A percentile compares a stretch with the other conserved stretches of the same genome.
Conservation (phyloP, 2,888 invertebrate species). For the Synanthedon myopaeformis region DNA sequence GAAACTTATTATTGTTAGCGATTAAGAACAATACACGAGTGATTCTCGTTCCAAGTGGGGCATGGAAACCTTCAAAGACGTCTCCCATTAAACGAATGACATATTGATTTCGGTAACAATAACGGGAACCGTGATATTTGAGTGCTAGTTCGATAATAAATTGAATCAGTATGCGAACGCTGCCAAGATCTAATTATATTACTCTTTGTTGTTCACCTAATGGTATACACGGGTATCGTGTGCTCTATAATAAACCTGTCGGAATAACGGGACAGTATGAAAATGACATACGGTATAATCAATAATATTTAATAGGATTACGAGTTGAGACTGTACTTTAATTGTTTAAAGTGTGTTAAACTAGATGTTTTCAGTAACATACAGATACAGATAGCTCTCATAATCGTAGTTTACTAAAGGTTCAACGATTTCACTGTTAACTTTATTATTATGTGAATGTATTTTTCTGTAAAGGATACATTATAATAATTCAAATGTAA, state of each 20-base stretch:
- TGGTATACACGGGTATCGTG: not conserved
- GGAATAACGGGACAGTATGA: conserved; percentile 18
- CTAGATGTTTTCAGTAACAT: no score
- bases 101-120: not conserved
- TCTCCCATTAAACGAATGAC: not conserved
- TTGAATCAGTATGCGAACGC: conserved; percentile 22
- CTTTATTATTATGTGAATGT: no score
- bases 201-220: conserved; percentile 33
- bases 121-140: conserved; percentile 9
- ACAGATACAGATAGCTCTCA: no score
- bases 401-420: no score
- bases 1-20: no score
- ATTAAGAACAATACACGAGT: no score
- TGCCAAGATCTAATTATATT: conserved; percentile 58
- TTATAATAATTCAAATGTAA: no score
- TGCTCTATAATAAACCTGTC: conserved; percentile 7
- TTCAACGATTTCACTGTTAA: no score
- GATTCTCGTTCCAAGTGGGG: not conserved
- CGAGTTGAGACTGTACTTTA: no score
- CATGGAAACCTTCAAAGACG: not conserved
- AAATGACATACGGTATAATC: conserved; percentile 1
- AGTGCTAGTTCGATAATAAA: conserved; percentile 33
- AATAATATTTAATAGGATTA: no score
- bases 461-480: no score
- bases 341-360: no score